phyloP scores from a whole-genome alignment of 2,888 invertebrate genomes.

The Achlya flavicornis region DNA sequence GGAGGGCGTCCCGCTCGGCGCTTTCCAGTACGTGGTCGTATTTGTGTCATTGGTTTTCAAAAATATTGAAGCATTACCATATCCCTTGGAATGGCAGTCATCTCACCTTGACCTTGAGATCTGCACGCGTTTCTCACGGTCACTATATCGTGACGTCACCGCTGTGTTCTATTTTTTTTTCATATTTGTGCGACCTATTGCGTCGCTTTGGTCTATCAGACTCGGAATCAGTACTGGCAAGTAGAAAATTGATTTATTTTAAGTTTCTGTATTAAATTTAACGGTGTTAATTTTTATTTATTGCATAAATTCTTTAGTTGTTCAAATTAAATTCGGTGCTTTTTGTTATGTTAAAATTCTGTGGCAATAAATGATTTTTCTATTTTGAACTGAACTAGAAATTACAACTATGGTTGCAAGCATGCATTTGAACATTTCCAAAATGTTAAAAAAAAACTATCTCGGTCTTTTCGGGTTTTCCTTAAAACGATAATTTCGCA shows the following conservation, averaged over 20 bases:
- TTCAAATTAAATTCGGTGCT: no score
- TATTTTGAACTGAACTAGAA: no score
- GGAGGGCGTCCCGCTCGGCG: no score
- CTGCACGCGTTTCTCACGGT: conserved; percentile 14
- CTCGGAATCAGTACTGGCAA: background rate
- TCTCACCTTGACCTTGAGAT: conserved; percentile 15
- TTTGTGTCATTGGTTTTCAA: no score
- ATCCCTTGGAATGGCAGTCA: background rate
- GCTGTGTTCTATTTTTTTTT: conserved; percentile 12
- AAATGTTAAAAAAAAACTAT: background rate
- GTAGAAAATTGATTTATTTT: background rate
- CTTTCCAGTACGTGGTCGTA: no score
- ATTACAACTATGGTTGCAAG: no score
- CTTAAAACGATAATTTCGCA: conserved; percentile 1
- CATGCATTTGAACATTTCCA: no score
- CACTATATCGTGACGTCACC: conserved; percentile 10
- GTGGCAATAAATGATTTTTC: no score
- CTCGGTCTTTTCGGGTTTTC: background rate
- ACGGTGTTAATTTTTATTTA: background rate
- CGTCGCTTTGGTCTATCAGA: conserved; percentile 6
- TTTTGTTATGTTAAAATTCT: no score
- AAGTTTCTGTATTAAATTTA: background rate
- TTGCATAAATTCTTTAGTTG: no score
- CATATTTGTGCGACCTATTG: background rate
- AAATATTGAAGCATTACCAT: no score